phyloP scores from a whole-genome alignment of 2,113 vertebrate species.

The Coryphaenoides rupestris region DNA sequence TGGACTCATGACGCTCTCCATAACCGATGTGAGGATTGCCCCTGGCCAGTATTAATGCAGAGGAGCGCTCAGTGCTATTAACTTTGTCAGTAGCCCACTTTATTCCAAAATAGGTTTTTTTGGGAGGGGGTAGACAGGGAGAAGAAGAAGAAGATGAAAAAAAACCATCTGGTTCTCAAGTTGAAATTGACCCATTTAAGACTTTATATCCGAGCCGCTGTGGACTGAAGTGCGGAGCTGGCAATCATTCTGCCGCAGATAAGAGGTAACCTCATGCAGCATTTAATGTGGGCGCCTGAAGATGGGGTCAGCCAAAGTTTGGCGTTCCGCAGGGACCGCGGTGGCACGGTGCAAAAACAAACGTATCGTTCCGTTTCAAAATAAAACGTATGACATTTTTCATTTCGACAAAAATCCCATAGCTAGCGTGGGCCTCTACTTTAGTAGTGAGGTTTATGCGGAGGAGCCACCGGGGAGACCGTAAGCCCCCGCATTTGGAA shows the following conservation, averaged over 20 bases:
- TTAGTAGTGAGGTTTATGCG: too few species aligned
- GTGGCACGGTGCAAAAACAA: too few species aligned
- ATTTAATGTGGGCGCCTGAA: not conserved
- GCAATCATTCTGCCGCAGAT: not conserved
- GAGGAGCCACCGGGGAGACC: too few species aligned
- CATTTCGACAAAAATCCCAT: too few species aligned
- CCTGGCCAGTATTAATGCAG: slow-evolving; percentile 1
- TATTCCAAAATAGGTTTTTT: not conserved
- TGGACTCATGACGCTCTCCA: not conserved
- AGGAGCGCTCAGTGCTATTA: not conserved
- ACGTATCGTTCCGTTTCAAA: too few species aligned
- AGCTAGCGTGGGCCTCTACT: too few species aligned
- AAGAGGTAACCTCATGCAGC: not conserved
- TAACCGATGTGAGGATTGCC: not conserved
- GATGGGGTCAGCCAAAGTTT: not conserved
- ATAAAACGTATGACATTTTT: too few species aligned
- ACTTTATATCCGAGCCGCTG: not conserved
- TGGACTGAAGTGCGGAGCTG: not conserved
- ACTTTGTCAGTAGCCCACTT: not conserved
- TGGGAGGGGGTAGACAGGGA: not conserved
- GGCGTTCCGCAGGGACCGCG: not conserved
- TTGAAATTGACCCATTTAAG: not conserved
- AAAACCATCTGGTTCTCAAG: not conserved
- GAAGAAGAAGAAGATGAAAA: not conserved
- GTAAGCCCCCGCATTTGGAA: not conserved